These are phyloP conservation scores for Kuschelorhynchus macadamiae DNA, from an alignment of 2,888 invertebrate species.

Conservation along the genomic window DNA sequence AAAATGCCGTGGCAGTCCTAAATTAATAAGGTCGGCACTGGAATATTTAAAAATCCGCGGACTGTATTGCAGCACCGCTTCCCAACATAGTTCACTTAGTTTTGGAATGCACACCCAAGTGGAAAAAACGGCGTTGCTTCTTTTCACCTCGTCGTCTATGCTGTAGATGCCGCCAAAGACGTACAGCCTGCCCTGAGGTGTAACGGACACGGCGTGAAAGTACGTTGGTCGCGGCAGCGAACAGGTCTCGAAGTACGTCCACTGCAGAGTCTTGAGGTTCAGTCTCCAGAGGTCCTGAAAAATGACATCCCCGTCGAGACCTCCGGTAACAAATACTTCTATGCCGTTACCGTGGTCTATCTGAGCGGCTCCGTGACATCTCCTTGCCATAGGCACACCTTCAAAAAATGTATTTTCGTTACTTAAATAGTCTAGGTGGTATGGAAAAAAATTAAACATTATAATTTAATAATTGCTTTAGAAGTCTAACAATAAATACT, in stretches of 20 bases:
- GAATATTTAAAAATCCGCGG: constrained; percentile 73
- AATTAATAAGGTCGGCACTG: constrained; percentile 72
- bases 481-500: constrained; percentile 23
- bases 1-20: constrained; percentile 81
- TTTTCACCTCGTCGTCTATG: constrained; percentile 68
- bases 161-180: constrained; percentile 84
- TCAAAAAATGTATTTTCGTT: too few species aligned
- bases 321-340: constrained; percentile 86
- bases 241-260: constrained; percentile 80
- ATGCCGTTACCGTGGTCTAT: constrained; percentile 72
- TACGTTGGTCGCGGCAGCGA: constrained; percentile 82
- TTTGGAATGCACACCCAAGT: constrained; percentile 91
- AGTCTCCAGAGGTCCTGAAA: constrained; percentile 90
- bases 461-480: too few species aligned
- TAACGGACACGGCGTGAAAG: constrained; percentile 89
- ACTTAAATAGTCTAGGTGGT: too few species aligned
- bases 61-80: constrained; percentile 80
- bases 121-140: constrained; percentile 82
- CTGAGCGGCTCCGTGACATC: constrained; percentile 90
- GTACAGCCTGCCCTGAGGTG: constrained; percentile 82
- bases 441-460: too few species aligned
- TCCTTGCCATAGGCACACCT: constrained; percentile 78
- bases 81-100: constrained; percentile 91
- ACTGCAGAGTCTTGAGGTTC: constrained; percentile 79
- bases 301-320: constrained; percentile 76